phyloP scores from a whole-genome alignment of 37 sponge, comb jelly and placozoan genomes.

The Diacarnus erythraeanus region DNA sequence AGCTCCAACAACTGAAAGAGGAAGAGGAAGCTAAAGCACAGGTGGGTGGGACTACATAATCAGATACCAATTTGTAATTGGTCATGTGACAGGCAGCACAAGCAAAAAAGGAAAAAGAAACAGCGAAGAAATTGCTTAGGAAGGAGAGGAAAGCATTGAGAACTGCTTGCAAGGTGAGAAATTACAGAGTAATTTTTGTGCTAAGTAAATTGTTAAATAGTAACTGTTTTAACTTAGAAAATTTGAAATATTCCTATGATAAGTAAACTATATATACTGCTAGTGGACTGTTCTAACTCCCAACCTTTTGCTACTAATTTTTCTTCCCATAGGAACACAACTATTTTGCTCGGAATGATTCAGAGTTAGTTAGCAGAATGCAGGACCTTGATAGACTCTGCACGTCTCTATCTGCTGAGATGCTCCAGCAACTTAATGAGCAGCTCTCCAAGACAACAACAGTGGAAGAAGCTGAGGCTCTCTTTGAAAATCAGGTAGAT shows the following conservation, averaged over 20 bases:
- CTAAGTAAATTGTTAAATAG: too few species aligned
- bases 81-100: conserved; percentile 35
- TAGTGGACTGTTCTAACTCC: not conserved
- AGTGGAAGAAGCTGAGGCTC: conserved; percentile 12
- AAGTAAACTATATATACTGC: too few species aligned
- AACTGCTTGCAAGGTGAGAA: conserved; percentile 62
- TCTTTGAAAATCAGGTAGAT: conserved; percentile 48
- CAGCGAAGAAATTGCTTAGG: conserved; percentile 65
- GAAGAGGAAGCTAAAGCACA: conserved; percentile 59
- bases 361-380: conserved; percentile 47
- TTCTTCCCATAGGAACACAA: conserved; percentile 38
- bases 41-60: conserved; percentile 41
- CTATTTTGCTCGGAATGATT: conserved; percentile 65
- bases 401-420: conserved; percentile 36
- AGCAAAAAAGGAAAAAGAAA: conserved; percentile 73
- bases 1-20: conserved; percentile 43
- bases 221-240: too few species aligned
- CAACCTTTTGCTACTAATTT: not conserved
- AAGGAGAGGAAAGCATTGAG: conserved; percentile 78
- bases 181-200: too few species aligned
- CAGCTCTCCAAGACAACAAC: conserved; percentile 4
- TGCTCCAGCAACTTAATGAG: conserved; percentile 43
- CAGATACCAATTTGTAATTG: not conserved
- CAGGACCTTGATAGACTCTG: conserved; percentile 75
- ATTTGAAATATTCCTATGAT: too few species aligned